These are phyloP conservation scores for Lepeophtheirus nordmannii DNA, from an alignment of 2,888 invertebrate species.

Conservation along the genomic window DNA sequence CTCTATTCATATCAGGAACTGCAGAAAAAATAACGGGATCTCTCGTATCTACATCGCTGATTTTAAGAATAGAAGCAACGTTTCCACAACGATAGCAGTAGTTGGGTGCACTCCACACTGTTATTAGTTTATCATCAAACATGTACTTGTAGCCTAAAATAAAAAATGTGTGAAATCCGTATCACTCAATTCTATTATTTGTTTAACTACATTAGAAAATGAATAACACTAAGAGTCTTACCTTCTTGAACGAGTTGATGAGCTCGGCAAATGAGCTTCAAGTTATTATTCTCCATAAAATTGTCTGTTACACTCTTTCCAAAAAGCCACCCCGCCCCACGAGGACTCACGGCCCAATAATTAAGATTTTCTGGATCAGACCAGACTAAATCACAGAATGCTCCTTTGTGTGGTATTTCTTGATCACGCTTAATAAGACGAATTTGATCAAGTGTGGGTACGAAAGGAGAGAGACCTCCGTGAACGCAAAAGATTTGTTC, in stretches of 20 bases:
- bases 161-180: not conserved
- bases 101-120: conserved; percentile 98
- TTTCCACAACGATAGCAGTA: conserved; percentile 99
- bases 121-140: conserved; percentile 91
- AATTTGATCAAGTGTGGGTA: conserved; percentile 91
- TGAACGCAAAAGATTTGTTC: conserved; percentile 92
- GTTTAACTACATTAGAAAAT: no score
- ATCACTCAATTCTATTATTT: no score
- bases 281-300: conserved; percentile 81
- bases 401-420: conserved; percentile 96
- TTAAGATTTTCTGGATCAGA: conserved; percentile 96
- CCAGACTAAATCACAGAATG: conserved; percentile 97
- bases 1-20: conserved; percentile 82
- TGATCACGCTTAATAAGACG: conserved; percentile 84
- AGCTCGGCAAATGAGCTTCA: conserved; percentile 87
- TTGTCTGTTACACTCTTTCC: conserved; percentile 82
- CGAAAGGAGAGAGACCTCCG: conserved; percentile 91
- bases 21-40: conserved; percentile 77
- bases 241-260: conserved; percentile 99
- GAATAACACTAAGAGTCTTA: conserved; percentile 32
- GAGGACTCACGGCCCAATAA: conserved; percentile 78
- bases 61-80: conserved; percentile 86
- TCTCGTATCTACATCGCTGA: conserved; percentile 57
- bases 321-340: conserved; percentile 95
- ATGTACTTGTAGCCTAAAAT: conserved; percentile 81